Evolutionary conservation across 2,797 vertebrate species (phyloP).

Genomic region (Gymnopithys bicolor): DNA sequence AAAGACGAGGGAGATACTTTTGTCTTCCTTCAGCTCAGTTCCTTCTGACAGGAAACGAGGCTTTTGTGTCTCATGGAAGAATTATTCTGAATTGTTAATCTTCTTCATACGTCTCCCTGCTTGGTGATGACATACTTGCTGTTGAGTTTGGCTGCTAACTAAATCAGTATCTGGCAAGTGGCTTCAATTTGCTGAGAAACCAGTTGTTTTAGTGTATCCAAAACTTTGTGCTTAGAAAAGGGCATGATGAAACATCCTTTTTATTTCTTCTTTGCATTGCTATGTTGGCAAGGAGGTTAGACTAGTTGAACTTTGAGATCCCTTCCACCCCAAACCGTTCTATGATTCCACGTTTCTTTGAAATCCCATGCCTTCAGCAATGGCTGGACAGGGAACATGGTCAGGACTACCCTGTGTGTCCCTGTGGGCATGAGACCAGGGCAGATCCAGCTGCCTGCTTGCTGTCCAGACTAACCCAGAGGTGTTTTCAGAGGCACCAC

Average conservation of each 20-base stretch:
- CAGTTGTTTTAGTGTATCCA: neutral
- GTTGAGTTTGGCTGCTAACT: slow-evolving; percentile 24
- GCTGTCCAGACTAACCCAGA: neutral
- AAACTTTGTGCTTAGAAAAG: neutral
- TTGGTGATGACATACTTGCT: slow-evolving; percentile 9
- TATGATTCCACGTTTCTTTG: neutral
- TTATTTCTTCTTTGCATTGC: neutral
- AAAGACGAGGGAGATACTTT: neutral
- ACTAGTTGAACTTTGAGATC: neutral
- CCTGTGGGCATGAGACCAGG: neutral
- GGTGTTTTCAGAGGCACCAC: neutral
- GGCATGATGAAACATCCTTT: neutral
- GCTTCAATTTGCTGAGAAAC: slow-evolving; percentile 7
- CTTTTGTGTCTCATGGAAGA: slow-evolving; percentile 30
- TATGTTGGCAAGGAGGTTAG: neutral
- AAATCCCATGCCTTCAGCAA: rapidly evolving
- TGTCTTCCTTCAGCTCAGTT: slow-evolving; percentile 12
- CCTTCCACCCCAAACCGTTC: neutral
- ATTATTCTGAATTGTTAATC: slow-evolving; percentile 42
- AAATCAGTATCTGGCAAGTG: slow-evolving; percentile 32
- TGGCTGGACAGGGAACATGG: neutral
- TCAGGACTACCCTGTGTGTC: neutral
- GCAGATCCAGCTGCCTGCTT: neutral
- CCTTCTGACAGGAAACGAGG: slow-evolving; percentile 35
- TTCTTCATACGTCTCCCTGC: neutral